Base-by-base conservation (phyloP, 2,888 invertebrate species). In the Pyrrhia umbra region DNA sequence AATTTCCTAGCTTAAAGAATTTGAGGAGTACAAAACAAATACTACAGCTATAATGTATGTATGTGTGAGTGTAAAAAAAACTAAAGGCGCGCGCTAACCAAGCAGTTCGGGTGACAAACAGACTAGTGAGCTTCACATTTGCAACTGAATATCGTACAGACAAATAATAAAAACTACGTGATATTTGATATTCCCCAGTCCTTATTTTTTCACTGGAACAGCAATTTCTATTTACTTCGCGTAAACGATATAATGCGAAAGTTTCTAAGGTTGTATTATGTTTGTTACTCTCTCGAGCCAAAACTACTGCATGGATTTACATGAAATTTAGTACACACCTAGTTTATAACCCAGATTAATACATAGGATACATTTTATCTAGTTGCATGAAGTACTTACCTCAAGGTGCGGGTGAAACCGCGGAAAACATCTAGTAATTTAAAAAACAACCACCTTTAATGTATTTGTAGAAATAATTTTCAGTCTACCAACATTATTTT, bases 151-250 rank as follows among this genome's bases (percentile, higher is more conserved):
- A 68, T 23, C 15, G 20, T 57, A 13, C 27, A 34, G n/a, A 3
- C 13, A 30, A 45, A 68, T 68, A 37, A 63, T 68, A 68, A 46
- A 45, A 45, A 27, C 6, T 1, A 16, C 20, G 2, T 16, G 57
- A 45, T 63, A 39, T 68, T 45, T 58, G 59, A 68, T 58, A 46
- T 18, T 6, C 9, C 5, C 0, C 0, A 40, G 18, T 30, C 3
- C 15, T 30, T 23, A 52, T 67, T 30, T 5, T 2, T 37, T 34
- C 16, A 25, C 0, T 6, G 23, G 9, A 3, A 42, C 6, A 18
- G 0, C 10, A 13, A 30, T 30, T 49, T 40, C 20, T 2, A 23
- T 62, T 40, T 30, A 13, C 8, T 34, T 23, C 21, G n/a, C 4
- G 5, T 5, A 55, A 9, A 40, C 25, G 16, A 13, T 34, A n/a